Evolutionary conservation across 2,888 invertebrate species (phyloP), one percentile per base, ranked within the genome.

Genomic region (Chymomyza amoena): DNA sequence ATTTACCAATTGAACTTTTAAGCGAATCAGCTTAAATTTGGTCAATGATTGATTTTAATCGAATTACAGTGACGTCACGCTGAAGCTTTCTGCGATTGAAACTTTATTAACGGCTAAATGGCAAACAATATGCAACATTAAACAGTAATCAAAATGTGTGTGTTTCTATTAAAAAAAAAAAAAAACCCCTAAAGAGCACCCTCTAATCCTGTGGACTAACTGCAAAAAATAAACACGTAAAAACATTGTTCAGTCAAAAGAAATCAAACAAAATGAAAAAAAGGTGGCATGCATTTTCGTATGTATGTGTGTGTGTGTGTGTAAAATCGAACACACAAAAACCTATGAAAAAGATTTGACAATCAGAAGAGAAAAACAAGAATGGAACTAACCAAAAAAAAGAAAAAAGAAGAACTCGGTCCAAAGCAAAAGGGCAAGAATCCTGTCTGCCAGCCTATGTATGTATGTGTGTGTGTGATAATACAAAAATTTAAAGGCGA

Each of bases 401-500:
- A 69, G 54, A 65, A 13, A 71, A 25, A 69, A 57, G 68, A 67
- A 77, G 66, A 75, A 73, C 76, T 45, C 39, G 39, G 18, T 16
- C 61, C 59, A 76, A 73, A 71, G 72, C 70, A 68, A 51, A 64
- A 59, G 56, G 57, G 66, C 66, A 76, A 84, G 63, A 63, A 64
- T 68, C 68, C 68, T 68, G 68, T 59, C 68, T 52, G 54, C 20
- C 66, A 54, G 50, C 39, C 59, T 50, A 32, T 57, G 39, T 50
- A 20, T 28, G 36, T 60, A 13, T 60, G 60, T 60, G 32, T 60
- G 60, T 36, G 32, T 60, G 36, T 60, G 60, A 60, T 60, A 60
- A 60, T 20, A 57, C 28, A 57, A 69, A 86, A 79, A 80, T 81
- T 86, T 77, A 86, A 86, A 84, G 82, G 82, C 65, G 84, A 84